These are phyloP conservation scores for Holocentrus rufus DNA, from an alignment of 2,797 vertebrate species.

Conservation along the genomic window DNA sequence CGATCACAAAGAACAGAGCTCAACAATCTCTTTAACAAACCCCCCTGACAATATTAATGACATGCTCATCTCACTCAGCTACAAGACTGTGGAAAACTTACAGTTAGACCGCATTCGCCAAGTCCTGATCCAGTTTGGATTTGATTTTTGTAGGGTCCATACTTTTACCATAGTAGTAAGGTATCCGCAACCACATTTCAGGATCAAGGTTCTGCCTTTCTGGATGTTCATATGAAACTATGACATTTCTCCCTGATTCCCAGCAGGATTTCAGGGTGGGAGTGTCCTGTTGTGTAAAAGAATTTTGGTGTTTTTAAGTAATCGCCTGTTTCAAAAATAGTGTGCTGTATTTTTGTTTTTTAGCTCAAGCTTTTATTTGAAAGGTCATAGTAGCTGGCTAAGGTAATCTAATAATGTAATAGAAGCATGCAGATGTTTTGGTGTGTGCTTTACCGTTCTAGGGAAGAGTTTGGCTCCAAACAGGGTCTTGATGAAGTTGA, in stretches of 20 bases:
- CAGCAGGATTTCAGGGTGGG: constrained; percentile 63
- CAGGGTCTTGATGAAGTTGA: constrained; percentile 55
- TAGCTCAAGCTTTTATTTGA: no score
- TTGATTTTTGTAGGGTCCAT: constrained; percentile 47
- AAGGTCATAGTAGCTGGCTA: no score
- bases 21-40: no score
- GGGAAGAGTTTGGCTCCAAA: constrained; percentile 58
- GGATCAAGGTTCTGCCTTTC: background rate
- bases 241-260: constrained; percentile 55
- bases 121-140: constrained; percentile 16
- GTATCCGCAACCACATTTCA: constrained; percentile 56
- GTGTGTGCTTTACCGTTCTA: constrained; percentile 13
- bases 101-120: constrained; percentile 9
- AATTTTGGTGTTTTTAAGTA: background rate
- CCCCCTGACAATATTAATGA: no score
- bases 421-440: no score
- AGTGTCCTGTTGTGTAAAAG: constrained; percentile 12
- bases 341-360: no score
- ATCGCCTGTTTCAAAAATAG: background rate
- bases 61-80: no score
- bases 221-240: constrained; percentile 65
- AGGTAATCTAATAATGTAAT: no score
- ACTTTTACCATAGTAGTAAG: constrained; percentile 58
- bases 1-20: background rate
- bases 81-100: no score